Percentiles rank a stretch among this genome's conserved stretches.
Evolutionary conservation across 2,797 vertebrate genomes (phyloP).

Genomic region (Lemur catta): DNA sequence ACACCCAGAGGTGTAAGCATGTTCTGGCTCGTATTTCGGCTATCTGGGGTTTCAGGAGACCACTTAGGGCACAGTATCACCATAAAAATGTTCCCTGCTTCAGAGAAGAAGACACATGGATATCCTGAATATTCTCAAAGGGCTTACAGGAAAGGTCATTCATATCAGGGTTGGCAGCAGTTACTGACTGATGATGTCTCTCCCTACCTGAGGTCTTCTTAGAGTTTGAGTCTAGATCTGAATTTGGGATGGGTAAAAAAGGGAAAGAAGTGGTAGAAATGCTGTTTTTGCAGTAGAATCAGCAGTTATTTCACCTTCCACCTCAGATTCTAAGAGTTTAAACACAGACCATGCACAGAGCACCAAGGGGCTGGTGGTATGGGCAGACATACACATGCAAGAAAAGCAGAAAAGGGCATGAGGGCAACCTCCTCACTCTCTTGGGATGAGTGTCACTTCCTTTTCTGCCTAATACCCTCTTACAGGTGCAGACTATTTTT

Average conservation of each 20-base stretch:
- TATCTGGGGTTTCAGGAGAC: neutral
- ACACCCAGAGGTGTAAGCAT: neutral
- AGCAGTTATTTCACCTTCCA: conserved; percentile 4
- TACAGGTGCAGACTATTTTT: conserved; percentile 20
- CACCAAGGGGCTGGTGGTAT: conserved; percentile 16
- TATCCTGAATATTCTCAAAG: neutral
- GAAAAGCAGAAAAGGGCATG: conserved; percentile 57
- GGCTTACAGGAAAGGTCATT: neutral
- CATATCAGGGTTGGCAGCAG: neutral
- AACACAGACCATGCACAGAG: conserved; percentile 74
- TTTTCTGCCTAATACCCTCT: neutral
- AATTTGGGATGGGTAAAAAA: conserved; percentile 38
- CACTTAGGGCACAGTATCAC: neutral
- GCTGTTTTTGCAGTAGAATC: conserved; percentile 3
- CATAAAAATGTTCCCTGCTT: neutral
- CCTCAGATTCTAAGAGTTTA: conserved; percentile 55
- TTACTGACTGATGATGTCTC: neutral
- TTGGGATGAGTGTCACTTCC: neutral
- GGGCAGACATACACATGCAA: conserved; percentile 55
- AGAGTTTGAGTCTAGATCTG: neutral
- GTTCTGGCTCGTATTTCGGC: neutral
- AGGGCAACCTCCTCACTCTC: neutral
- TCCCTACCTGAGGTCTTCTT: neutral
- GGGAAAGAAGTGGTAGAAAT: conserved; percentile 22
- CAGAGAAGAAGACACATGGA: neutral